Evolutionary conservation across 2,113 vertebrate species (phyloP).

Genomic region (Saguinus midas): DNA sequence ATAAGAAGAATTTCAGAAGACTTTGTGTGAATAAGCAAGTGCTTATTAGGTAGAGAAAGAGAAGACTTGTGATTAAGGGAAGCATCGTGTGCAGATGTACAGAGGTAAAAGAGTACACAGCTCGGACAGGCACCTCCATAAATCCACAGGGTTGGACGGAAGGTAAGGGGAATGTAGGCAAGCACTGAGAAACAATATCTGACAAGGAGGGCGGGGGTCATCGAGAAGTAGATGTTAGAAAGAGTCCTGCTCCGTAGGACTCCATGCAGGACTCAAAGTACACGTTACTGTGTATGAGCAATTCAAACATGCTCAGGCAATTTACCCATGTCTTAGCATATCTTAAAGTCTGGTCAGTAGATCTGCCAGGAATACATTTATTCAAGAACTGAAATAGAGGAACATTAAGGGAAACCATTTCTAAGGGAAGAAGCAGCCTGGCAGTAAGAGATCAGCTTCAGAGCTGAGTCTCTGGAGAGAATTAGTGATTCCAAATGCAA

Average conservation of each 20-base stretch:
- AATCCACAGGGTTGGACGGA: background rate
- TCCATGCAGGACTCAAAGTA: background rate
- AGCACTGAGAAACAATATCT: background rate
- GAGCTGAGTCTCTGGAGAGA: background rate
- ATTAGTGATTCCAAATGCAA: background rate
- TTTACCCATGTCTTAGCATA: background rate
- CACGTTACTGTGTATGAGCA: background rate
- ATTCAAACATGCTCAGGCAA: background rate
- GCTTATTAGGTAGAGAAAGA: background rate
- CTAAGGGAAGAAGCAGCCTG: background rate
- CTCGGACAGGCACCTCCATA: too few relatives aligned
- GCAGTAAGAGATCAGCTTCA: background rate
- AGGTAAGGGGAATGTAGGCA: background rate
- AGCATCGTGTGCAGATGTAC: background rate
- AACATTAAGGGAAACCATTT: background rate
- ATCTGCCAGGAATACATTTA: background rate
- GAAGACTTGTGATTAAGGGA: background rate
- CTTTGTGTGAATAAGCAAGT: background rate
- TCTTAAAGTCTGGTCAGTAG: background rate
- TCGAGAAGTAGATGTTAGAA: background rate
- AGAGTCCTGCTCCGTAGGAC: background rate
- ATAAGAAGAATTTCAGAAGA: background rate
- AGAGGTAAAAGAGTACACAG: background rate
- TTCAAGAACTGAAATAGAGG: background rate
- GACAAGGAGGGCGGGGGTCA: too few relatives aligned